Percentiles rank a stretch among this genome's conserved stretches.
Evolutionary conservation across 2,113 vertebrate genomes (phyloP).

Genomic region (Orientallactaga bullata): DNA sequence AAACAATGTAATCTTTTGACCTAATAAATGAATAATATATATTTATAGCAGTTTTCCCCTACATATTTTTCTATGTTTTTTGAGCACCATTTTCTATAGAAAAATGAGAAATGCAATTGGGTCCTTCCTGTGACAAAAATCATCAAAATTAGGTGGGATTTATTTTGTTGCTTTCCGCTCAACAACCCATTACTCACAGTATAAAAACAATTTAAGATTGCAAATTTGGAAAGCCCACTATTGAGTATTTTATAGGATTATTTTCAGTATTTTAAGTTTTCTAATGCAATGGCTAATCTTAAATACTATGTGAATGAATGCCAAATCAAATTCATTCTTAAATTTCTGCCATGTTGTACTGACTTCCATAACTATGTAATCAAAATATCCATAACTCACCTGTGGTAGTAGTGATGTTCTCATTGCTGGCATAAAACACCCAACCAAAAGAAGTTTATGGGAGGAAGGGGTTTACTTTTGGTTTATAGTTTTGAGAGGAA

Average conservation of each 20-base stretch:
- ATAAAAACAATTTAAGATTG: conserved; percentile 7
- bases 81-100: conserved; percentile 3
- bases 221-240: conserved; percentile 17
- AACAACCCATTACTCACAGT: conserved; percentile 10
- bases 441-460: too few species aligned
- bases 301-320: conserved; percentile 39
- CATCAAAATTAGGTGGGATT: not conserved
- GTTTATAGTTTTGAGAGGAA: too few species aligned
- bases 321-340: conserved; percentile 54
- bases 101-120: not conserved
- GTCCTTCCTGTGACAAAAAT: not conserved
- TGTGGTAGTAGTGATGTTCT: not conserved
- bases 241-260: conserved; percentile 28
- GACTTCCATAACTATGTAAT: conserved; percentile 45
- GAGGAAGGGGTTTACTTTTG: too few species aligned
- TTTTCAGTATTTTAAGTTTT: conserved; percentile 57
- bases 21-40: not conserved
- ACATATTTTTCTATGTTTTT: not conserved
- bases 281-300: conserved; percentile 34
- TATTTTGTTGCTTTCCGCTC: not conserved
- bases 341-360: conserved; percentile 52
- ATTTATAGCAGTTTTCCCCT: not conserved
- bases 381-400: conserved; percentile 28
- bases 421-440: not conserved
- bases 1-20: conserved; percentile 24